phyloP scores from a whole-genome alignment of 2,797 vertebrate species.

The Micrastur ruficollis region DNA sequence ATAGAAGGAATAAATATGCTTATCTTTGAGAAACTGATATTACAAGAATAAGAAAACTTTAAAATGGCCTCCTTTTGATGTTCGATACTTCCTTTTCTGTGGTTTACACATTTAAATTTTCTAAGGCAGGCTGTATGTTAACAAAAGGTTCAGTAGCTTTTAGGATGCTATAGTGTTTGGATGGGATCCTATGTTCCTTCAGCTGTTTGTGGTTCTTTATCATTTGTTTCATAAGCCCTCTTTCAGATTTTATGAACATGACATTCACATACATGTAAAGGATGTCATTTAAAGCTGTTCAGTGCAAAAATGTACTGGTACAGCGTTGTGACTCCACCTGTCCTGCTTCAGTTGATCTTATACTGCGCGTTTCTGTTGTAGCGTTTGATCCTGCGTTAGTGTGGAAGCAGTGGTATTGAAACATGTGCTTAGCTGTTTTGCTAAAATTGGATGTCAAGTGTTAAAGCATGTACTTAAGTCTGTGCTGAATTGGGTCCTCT shows the following conservation, averaged over 20 bases:
- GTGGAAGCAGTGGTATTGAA: neutral
- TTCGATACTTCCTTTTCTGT: neutral
- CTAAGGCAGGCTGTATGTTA: neutral
- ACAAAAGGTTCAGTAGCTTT: neutral
- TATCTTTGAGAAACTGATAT: neutral
- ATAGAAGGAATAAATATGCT: neutral
- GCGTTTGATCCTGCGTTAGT: neutral
- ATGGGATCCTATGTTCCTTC: neutral
- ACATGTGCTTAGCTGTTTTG: neutral
- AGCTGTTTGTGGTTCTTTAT: neutral
- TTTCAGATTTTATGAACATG: neutral
- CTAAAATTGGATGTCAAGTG: neutral
- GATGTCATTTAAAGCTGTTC: neutral
- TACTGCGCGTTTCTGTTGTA: neutral
- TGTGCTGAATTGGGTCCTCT: neutral
- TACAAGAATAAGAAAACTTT: neutral
- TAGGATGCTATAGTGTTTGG: neutral
- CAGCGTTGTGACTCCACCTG: neutral
- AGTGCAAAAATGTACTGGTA: neutral
- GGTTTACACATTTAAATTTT: neutral
- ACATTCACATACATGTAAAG: neutral
- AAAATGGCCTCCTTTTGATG: neutral
- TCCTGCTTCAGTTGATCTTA: neutral
- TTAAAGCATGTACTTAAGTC: neutral
- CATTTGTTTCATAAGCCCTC: neutral